Evolutionary conservation across 2,888 invertebrate genomes (phyloP).

Genomic region (Microctonus brassicae): DNA sequence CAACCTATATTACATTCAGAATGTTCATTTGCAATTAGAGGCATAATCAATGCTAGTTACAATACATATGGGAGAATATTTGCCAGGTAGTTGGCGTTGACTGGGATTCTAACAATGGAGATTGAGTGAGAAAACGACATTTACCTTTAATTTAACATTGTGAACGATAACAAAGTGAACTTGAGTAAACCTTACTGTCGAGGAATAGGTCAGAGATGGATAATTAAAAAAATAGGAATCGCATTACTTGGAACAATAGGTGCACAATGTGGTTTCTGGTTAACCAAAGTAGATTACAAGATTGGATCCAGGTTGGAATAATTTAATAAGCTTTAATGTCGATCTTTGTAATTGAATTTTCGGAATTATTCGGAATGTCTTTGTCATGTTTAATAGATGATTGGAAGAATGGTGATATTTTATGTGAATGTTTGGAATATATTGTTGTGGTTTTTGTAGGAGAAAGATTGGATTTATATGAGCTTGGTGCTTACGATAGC

Average conservation of each 20-base stretch:
- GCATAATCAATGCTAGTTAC: slow-evolving; percentile 31
- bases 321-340: background rate
- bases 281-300: slow-evolving; percentile 2
- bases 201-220: background rate
- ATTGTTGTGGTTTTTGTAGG: background rate
- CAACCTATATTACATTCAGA: slow-evolving; percentile 15
- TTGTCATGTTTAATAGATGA: too few species aligned
- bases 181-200: slow-evolving; percentile 8
- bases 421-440: background rate
- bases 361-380: too few species aligned
- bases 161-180: slow-evolving; percentile 24
- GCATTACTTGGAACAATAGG: background rate
- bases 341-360: background rate
- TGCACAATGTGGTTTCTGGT: background rate
- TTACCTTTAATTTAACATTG: slow-evolving; percentile 31
- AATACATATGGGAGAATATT: background rate
- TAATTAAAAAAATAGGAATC: background rate
- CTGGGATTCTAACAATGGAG: background rate
- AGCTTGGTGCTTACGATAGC: slow-evolving; percentile 37
- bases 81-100: background rate
- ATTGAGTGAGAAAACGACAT: background rate
- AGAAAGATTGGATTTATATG: slow-evolving; percentile 10
- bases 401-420: too few species aligned
- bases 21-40: slow-evolving; percentile 34
- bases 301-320: background rate